Evolutionary conservation across 1,140 invertebrate species (phyloP).

Genomic region (Ceratoteleas bidentatus): DNA sequence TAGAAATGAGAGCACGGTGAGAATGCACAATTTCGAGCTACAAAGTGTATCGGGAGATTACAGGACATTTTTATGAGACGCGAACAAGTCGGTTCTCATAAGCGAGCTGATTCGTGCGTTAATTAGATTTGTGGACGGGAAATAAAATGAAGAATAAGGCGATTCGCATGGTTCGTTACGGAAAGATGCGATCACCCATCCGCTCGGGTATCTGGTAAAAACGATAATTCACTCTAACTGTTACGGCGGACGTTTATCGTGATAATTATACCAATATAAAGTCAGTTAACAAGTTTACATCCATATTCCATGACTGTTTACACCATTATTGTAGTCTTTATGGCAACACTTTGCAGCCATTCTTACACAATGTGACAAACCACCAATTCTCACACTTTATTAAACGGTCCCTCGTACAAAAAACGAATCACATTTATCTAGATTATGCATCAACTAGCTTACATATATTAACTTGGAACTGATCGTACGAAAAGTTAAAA

Average conservation of each 20-base stretch:
- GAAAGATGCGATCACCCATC: conserved; percentile 25
- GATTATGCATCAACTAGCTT: conserved; percentile 49
- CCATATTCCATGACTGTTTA: conserved; percentile 44
- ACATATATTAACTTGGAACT: conserved; percentile 25
- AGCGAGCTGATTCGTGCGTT: no score
- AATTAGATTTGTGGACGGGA: no score
- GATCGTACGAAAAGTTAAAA: conserved; percentile 6
- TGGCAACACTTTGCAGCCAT: conserved; percentile 42
- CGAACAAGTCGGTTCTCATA: no score
- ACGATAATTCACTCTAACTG: conserved; percentile 37
- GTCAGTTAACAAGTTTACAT: conserved; percentile 44
- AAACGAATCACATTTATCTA: conserved; percentile 53
- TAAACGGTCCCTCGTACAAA: conserved; percentile 40
- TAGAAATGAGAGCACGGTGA: no score
- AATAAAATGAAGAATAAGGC: no score
- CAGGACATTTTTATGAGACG: no score
- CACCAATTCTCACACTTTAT: conserved; percentile 45
- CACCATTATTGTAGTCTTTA: conserved; percentile 50
- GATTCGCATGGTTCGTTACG: conserved; percentile 31
- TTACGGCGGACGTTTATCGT: conserved; percentile 40
- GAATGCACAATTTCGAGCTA: no score
- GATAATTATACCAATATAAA: conserved; percentile 55
- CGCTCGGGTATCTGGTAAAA: no score
- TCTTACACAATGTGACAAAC: conserved; percentile 60
- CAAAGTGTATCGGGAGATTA: no score